Evolutionary conservation across 1,140 invertebrate species (phyloP).

Genomic region (Myzus persicae): DNA sequence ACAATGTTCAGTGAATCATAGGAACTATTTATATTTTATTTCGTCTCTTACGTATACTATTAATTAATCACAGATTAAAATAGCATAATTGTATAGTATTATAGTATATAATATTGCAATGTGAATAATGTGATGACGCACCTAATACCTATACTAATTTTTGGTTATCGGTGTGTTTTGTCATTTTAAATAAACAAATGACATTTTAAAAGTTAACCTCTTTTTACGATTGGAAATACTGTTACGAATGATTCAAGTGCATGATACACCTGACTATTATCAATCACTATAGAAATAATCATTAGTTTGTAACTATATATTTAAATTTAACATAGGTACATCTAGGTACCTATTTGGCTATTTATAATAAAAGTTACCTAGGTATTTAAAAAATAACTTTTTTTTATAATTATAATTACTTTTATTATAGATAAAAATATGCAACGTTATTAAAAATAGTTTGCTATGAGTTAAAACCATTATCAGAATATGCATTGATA

Average conservation of each 20-base stretch:
- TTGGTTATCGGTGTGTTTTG: background rate
- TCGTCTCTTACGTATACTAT: background rate
- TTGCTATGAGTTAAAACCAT: background rate
- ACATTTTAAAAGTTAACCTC: too few relatives aligned
- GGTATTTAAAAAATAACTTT: background rate
- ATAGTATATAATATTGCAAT: background rate
- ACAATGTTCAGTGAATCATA: background rate
- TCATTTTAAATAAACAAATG: too few relatives aligned
- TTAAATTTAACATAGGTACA: background rate
- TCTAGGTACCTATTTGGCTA: background rate
- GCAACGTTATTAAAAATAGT: background rate
- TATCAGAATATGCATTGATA: background rate
- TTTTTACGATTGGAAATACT: too few relatives aligned
- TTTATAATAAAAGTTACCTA: background rate
- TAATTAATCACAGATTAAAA: background rate
- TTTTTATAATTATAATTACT: too few relatives aligned
- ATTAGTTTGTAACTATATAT: background rate
- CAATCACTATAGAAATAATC: background rate
- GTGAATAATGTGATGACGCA: background rate
- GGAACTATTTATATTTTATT: background rate
- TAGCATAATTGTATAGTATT: background rate
- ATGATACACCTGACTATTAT: background rate
- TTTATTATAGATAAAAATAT: background rate
- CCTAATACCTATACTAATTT: background rate
- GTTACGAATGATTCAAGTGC: background rate